Percentiles rank a stretch among this genome's conserved stretches.
These are phyloP conservation scores for Diarsia mendica DNA, from an alignment of 2,888 invertebrate species.

Conservation along the genomic window DNA sequence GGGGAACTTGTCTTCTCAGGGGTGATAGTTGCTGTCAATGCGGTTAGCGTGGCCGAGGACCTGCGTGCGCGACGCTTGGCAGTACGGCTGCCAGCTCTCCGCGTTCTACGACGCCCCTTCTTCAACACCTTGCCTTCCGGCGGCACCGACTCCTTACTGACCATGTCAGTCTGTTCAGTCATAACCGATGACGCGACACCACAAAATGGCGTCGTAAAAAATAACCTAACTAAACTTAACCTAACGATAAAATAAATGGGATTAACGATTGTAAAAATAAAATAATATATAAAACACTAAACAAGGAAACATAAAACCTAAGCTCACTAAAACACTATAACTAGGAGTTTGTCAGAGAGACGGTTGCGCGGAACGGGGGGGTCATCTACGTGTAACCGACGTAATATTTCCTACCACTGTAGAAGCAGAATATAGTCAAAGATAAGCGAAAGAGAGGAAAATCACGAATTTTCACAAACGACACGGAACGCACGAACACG, in stretches of 20 bases:
- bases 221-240: conserved; percentile 71
- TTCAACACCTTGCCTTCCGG: conserved; percentile 73
- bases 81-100: conserved; percentile 73
- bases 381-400: conserved; percentile 39
- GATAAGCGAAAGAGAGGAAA: conserved; percentile 64
- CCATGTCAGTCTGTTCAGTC: conserved; percentile 69
- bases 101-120: conserved; percentile 76
- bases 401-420: conserved; percentile 57
- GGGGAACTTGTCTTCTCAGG: conserved; percentile 72
- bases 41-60: conserved; percentile 62
- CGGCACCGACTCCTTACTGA: conserved; percentile 75
- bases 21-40: conserved; percentile 52
- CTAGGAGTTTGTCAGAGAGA: conserved; percentile 74
- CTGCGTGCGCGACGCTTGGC: conserved; percentile 78
- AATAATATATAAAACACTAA: conserved; percentile 66
- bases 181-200: conserved; percentile 65
- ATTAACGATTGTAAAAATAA: conserved; percentile 69
- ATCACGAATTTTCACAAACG: conserved; percentile 65
- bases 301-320: conserved; percentile 66
- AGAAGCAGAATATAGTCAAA: conserved; percentile 46
- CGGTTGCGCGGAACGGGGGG: conserved; percentile 64
- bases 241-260: conserved; percentile 67
- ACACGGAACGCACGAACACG: conserved; percentile 76
- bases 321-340: conserved; percentile 62
- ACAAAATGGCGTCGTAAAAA: conserved; percentile 81